Conservation (phyloP, 2,888 invertebrate genomes). For the Eupsilia transversa region DNA sequence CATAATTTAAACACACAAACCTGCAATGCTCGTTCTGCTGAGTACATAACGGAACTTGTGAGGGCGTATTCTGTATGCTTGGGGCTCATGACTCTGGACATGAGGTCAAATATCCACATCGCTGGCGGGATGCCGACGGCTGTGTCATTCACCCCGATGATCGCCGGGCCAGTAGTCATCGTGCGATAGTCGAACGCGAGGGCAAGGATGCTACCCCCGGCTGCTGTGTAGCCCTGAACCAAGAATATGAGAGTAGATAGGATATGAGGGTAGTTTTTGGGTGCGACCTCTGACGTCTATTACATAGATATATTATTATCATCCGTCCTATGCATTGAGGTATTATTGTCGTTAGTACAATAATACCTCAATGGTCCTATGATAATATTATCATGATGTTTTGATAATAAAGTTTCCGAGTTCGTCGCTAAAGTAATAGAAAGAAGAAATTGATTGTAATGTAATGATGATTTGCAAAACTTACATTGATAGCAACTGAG, state of each 20-base stretch:
- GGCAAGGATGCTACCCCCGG: conserved; percentile 91
- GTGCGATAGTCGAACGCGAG: conserved; percentile 92
- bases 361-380: no score
- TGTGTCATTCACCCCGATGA: conserved; percentile 95
- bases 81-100: conserved; percentile 89
- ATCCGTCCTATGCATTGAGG: background rate
- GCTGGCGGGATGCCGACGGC: conserved; percentile 93
- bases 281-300: background rate
- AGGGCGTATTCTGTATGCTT: conserved; percentile 93
- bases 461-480: conserved; percentile 46
- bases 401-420: background rate
- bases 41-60: conserved; percentile 92
- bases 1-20: conserved; percentile 50
- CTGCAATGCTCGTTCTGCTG: conserved; percentile 92
- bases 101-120: conserved; percentile 90
- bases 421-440: background rate
- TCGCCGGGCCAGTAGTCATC: conserved; percentile 83
- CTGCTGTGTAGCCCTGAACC: conserved; percentile 83
- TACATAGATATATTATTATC: no score
- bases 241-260: no score
- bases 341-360: no score
- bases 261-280: background rate
- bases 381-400: background rate
- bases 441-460: no score
- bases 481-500: conserved; percentile 94